Evolutionary conservation across 2,888 invertebrate species (phyloP).

Genomic region (Danaus chrysippus): DNA sequence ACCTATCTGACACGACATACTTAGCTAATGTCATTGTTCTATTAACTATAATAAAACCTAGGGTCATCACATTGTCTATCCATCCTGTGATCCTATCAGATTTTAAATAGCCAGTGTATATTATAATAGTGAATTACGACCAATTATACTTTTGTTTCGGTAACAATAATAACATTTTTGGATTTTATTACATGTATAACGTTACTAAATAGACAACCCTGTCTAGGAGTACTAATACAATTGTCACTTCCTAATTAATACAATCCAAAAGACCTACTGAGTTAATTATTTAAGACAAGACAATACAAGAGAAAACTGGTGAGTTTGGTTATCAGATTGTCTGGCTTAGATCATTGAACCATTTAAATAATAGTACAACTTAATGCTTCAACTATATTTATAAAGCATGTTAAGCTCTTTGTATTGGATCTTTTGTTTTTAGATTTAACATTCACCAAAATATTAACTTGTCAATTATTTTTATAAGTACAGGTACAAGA

Average conservation of each 20-base stretch:
- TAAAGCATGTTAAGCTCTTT: too few relatives aligned
- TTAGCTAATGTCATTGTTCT: conserved; percentile 51
- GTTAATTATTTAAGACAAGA: conserved; percentile 37
- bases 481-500: too few relatives aligned
- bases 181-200: not conserved
- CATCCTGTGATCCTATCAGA: conserved; percentile 31
- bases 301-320: conserved; percentile 33
- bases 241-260: conserved; percentile 69
- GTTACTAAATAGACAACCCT: conserved; percentile 40
- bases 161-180: not conserved
- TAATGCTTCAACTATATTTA: too few relatives aligned
- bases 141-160: conserved; percentile 2
- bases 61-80: conserved; percentile 55
- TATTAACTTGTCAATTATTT: too few relatives aligned
- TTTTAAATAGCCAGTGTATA: not conserved
- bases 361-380: not conserved
- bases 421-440: too few relatives aligned
- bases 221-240: conserved; percentile 55
- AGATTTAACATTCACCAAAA: too few relatives aligned
- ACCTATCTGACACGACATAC: conserved; percentile 61
- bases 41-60: conserved; percentile 61
- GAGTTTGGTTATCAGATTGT: conserved; percentile 30
- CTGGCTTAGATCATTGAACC: conserved; percentile 34
- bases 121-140: conserved; percentile 10
- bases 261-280: conserved; percentile 35